Base-by-base conservation (phyloP, 2,797 vertebrate species). In the Oryzias sinensis region DNA sequence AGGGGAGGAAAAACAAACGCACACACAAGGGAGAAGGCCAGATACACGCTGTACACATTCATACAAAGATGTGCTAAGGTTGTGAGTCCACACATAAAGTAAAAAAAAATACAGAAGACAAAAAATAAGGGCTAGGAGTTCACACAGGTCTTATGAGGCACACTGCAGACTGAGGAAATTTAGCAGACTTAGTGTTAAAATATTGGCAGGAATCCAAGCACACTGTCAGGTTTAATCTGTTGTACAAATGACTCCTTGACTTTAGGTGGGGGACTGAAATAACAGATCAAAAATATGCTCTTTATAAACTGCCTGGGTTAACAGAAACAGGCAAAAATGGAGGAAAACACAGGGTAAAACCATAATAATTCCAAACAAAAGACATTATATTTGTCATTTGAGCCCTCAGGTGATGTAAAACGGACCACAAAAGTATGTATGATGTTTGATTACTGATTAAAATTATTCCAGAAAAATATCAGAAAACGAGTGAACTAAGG, bases 371-470 rank as follows among this genome's bases (percentile, higher is more conserved):
- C 53, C 49, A 18, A 55, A 5, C 18, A 42, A 42, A 51, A 37
- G 15, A 44, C 6, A 53, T 57, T 1, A 16, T 45, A 37, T 59
- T 65, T 76, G 53, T 57, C 44, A 17, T 5, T 46, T 37, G 48
- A 62, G 50, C 48, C 46, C 42, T 76, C 54, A 53, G 53, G 64
- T 48, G 59, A 81, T 76, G 49, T 81, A 82, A 57, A 33, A 22
- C 17, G 48, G 51, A 68, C 53, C 57, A 53, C 66, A 72, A 47
- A 66, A 69, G 79, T 57, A 80, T 61, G 67, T 9, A 5, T 13
- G 13, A 17, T 22, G 20, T 9, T 20, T 14, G 9, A 47, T 47
- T 47, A 24, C 22, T 22, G 14, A 22, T 14, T 14, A 14, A 22
- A 22, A 22, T 22, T 22, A 22, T 22, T 22, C 20, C 3, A 22